Percentiles rank a stretch among this genome's conserved stretches.
These are phyloP conservation scores for Epizoanthus rinbou DNA, from an alignment of 92 coral and sea anemone species.

Conservation along the genomic window DNA sequence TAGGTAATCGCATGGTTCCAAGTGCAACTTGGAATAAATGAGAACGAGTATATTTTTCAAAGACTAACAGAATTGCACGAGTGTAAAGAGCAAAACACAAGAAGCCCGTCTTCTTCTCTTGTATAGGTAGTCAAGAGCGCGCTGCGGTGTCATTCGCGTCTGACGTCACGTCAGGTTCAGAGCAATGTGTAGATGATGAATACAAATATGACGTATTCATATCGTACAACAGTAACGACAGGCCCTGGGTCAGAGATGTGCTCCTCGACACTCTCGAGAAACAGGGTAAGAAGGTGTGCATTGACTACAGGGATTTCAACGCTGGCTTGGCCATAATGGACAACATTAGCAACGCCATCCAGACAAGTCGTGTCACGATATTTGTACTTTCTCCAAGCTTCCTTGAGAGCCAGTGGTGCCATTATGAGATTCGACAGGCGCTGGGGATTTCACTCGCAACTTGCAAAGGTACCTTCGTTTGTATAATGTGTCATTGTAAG, in stretches of 20 bases:
- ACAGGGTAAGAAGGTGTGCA: conserved; percentile 39
- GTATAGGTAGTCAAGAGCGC: background rate
- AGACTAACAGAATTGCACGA: too few relatives aligned
- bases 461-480: conserved; percentile 23
- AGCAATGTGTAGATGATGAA: background rate
- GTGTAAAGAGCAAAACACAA: background rate
- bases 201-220: conserved; percentile 44
- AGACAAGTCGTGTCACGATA: conserved; percentile 44
- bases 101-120: background rate
- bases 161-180: background rate
- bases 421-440: conserved; percentile 46
- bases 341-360: conserved; percentile 43
- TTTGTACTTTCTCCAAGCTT: conserved; percentile 45
- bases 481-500: too few relatives aligned
- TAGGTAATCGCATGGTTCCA: too few relatives aligned
- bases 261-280: conserved; percentile 39
- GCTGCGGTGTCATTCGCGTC: background rate
- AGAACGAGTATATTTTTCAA: too few relatives aligned
- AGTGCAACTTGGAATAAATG: too few relatives aligned
- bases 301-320: conserved; percentile 49
- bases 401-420: conserved; percentile 53
- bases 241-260: conserved; percentile 61
- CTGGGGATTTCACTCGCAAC: conserved; percentile 22
- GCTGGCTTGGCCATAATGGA: conserved; percentile 36
- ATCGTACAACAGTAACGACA: conserved; percentile 52